Evolutionary conservation across 2,113 vertebrate genomes (phyloP).

Genomic region (Serilophus lunatus): DNA sequence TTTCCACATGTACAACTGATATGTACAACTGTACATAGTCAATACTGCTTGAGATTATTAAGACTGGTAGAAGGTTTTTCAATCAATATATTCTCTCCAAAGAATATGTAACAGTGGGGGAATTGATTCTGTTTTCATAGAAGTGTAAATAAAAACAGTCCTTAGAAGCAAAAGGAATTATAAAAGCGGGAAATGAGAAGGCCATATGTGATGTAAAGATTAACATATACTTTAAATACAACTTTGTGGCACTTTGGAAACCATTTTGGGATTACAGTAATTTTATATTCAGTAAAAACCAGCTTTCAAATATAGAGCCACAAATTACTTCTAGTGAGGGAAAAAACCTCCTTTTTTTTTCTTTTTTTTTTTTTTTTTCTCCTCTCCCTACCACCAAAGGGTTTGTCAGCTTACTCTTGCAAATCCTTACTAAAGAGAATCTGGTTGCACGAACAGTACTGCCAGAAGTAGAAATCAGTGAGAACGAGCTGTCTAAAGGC

Average conservation of each 20-base stretch:
- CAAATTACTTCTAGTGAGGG: not conserved
- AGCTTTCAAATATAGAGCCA: slow-evolving; percentile 2
- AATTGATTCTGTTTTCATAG: slow-evolving; percentile 27
- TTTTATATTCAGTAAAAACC: slow-evolving; percentile 24
- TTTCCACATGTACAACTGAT: slow-evolving; percentile 18
- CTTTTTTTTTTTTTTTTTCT: too few species aligned
- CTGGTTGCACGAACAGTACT: not conserved
- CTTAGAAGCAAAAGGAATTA: not conserved
- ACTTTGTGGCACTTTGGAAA: slow-evolving; percentile 19
- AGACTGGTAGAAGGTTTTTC: slow-evolving; percentile 34
- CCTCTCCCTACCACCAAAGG: not conserved
- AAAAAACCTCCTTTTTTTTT: not conserved
- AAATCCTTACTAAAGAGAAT: not conserved
- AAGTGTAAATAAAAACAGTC: slow-evolving; percentile 38
- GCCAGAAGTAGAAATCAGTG: not conserved
- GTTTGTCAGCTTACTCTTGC: not conserved
- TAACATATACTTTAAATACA: slow-evolving; percentile 33
- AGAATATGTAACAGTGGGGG: slow-evolving; percentile 7
- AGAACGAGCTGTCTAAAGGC: not conserved
- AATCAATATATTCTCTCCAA: slow-evolving; percentile 39
- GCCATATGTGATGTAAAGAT: not conserved
- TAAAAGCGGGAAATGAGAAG: not conserved
- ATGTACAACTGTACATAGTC: slow-evolving; percentile 41
- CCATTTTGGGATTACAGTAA: slow-evolving; percentile 3
- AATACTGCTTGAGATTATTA: slow-evolving; percentile 55